Evolutionary conservation across 92 coral and sea anemone species (phyloP).

Genomic region (Zoanthus gigantus): DNA sequence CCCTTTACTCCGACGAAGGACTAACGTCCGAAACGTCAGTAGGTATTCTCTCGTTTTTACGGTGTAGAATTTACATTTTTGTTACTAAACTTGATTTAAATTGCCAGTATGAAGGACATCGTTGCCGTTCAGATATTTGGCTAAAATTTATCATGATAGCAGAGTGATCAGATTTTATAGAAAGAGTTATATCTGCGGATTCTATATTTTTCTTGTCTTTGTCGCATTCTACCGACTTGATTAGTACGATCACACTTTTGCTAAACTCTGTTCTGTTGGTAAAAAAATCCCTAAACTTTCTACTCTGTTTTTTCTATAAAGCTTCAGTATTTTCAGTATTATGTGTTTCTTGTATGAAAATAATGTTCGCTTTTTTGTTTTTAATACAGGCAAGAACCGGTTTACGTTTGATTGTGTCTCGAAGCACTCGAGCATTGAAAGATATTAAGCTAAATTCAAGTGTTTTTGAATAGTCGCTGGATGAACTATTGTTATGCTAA

Average conservation of each 20-base stretch:
- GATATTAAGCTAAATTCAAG: background rate
- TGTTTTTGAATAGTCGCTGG: too few species aligned
- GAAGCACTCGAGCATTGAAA: background rate
- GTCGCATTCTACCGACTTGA: background rate
- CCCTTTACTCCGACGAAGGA: too few species aligned
- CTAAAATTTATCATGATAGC: slow-evolving; percentile 1
- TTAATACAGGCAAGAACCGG: background rate
- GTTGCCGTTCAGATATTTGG: background rate
- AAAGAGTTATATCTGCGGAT: slow-evolving; percentile 35
- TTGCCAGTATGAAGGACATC: slow-evolving; percentile 39
- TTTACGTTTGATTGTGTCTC: background rate
- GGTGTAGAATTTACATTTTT: too few species aligned
- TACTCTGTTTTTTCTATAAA: background rate
- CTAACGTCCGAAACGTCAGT: too few species aligned
- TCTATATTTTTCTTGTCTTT: slow-evolving; percentile 16
- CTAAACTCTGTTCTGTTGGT: background rate
- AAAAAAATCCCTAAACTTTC: background rate
- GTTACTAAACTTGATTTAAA: slow-evolving; percentile 1
- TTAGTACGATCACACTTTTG: background rate
- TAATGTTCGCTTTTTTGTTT: background rate
- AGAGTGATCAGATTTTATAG: slow-evolving; percentile 30
- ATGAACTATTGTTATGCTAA: too few species aligned
- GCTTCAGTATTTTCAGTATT: background rate
- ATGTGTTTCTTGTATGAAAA: background rate
- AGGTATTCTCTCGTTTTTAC: too few species aligned